These are phyloP conservation scores for Heterochromis multidens DNA, from an alignment of 2,113 vertebrate species.

Conservation along the genomic window DNA sequence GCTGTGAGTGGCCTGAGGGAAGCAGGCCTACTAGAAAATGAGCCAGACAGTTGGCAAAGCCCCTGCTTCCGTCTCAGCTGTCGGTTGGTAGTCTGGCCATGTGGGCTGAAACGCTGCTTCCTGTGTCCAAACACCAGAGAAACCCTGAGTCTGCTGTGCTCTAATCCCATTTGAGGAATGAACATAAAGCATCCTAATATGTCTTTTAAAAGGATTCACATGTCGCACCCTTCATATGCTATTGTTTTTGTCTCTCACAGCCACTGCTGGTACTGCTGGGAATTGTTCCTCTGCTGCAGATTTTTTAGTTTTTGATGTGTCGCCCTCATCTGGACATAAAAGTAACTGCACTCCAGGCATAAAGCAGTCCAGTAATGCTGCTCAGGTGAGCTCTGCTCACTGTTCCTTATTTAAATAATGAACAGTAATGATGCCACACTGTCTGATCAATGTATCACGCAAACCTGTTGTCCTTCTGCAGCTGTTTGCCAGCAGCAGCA, in stretches of 20 bases:
- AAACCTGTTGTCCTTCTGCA: constrained; percentile 3
- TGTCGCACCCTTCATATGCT: not conserved
- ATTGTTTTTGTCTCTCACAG: not conserved
- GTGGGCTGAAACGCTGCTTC: constrained; percentile 44
- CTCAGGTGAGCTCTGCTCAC: not conserved
- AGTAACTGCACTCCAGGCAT: not conserved
- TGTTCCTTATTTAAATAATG: not conserved
- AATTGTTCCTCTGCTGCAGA: not conserved
- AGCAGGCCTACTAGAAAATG: constrained; percentile 46
- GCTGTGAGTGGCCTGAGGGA: constrained; percentile 61
- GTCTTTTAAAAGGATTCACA: not conserved
- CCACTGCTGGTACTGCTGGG: not conserved
- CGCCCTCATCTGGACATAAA: constrained; percentile 70
- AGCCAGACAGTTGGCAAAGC: constrained; percentile 62
- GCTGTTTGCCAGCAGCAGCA: not conserved
- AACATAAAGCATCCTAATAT: constrained; percentile 25
- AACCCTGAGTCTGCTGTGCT: not conserved
- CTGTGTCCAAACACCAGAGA: constrained; percentile 41
- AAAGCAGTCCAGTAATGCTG: not conserved
- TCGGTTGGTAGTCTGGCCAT: constrained; percentile 55
- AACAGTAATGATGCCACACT: not conserved
- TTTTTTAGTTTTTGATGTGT: constrained; percentile 31
- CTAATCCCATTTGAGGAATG: constrained; percentile 40
- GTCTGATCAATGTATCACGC: not conserved
- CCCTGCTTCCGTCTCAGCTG: constrained; percentile 59